Evolutionary conservation across 2,888 invertebrate genomes (phyloP), one percentile per base, ranked within the genome.

Genomic region (Thymelicus lineola): DNA sequence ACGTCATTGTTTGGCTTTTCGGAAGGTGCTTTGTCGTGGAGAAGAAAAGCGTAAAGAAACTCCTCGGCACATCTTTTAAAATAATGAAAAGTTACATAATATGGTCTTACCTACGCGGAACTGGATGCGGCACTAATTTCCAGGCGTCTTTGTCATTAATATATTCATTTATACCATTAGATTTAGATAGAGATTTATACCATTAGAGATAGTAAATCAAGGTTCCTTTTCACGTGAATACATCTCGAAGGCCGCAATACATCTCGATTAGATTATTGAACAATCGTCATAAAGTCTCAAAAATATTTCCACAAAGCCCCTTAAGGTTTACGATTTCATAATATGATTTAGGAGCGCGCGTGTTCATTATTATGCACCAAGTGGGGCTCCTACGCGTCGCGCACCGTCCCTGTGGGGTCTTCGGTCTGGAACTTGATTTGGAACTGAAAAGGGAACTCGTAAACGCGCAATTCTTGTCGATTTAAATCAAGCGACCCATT

Each of bases 351-450:
- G 14, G 48, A 59, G 42, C 48, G 28, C 66, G 46, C 38, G 15
- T 48, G 66, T 50, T 66, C 66, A 66, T 66, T 66, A 59, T 48
- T 59, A 59, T 58, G 46, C 63, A 50, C 36, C 61, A 15, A 35
- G n/a, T 15, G 48, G 48, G 17, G 17, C n/a, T 6, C 17, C 48
- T 3, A 3, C 10, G 10, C 10, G 42, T 9, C 42, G 42, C 42
- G 45, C n/a, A n/a, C 45, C 14, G 45, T 14, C 12, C 4, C 45
- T 5, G 14, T 14, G 45, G 45, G 45, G 45, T 10, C 45, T 45
- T 12, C 14, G 14, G 45, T 45, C 48, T 2, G 17, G 7, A 50
- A 50, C 48, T 50, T 7, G 7, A 50, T 50, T 50, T 50, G 15
- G 17, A 15, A 50, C 48, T 17, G 17, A 50, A 50, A 50, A 50